These are phyloP conservation scores for Chymomyza costata DNA, from an alignment of 1,140 invertebrate species.

Conservation along the genomic window DNA sequence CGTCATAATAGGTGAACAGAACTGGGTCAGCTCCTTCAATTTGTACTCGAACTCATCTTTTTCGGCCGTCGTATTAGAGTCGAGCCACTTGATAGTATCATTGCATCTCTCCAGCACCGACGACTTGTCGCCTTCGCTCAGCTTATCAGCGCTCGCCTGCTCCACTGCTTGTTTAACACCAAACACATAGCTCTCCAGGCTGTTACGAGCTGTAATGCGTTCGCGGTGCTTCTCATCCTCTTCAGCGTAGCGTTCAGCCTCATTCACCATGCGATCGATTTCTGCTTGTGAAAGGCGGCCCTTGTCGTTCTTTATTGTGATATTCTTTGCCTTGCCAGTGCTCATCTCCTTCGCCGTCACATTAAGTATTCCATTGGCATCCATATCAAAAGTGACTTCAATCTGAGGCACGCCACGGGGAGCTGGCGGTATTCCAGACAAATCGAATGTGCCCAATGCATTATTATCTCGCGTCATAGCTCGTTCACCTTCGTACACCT, in stretches of 20 bases:
- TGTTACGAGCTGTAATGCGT: slow-evolving; percentile 78
- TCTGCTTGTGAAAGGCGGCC: slow-evolving; percentile 87
- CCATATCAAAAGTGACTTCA: too few relatives aligned
- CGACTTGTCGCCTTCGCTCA: slow-evolving; percentile 80
- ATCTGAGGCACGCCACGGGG: slow-evolving; percentile 88
- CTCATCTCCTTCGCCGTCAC: slow-evolving; percentile 80
- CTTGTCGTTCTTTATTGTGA: slow-evolving; percentile 91
- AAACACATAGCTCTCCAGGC: slow-evolving; percentile 84
- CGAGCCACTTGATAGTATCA: slow-evolving; percentile 80
- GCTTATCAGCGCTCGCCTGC: slow-evolving; percentile 78
- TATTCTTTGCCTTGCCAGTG: slow-evolving; percentile 81
- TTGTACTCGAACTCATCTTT: slow-evolving; percentile 82
- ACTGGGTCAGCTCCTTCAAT: slow-evolving; percentile 77
- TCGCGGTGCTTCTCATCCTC: slow-evolving; percentile 83
- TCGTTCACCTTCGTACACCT: slow-evolving; percentile 82
- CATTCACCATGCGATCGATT: slow-evolving; percentile 79
- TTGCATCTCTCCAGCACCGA: slow-evolving; percentile 77
- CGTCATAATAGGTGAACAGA: slow-evolving; percentile 78
- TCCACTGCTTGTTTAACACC: slow-evolving; percentile 80
- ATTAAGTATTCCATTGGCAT: too few relatives aligned
- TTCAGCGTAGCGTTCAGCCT: slow-evolving; percentile 69
- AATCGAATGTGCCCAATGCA: slow-evolving; percentile 84
- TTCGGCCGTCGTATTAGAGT: slow-evolving; percentile 79
- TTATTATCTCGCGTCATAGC: slow-evolving; percentile 87
- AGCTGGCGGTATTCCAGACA: slow-evolving; percentile 88